Evolutionary conservation across 2,888 invertebrate species (phyloP).

Genomic region (Drosophila austrosaltans): DNA sequence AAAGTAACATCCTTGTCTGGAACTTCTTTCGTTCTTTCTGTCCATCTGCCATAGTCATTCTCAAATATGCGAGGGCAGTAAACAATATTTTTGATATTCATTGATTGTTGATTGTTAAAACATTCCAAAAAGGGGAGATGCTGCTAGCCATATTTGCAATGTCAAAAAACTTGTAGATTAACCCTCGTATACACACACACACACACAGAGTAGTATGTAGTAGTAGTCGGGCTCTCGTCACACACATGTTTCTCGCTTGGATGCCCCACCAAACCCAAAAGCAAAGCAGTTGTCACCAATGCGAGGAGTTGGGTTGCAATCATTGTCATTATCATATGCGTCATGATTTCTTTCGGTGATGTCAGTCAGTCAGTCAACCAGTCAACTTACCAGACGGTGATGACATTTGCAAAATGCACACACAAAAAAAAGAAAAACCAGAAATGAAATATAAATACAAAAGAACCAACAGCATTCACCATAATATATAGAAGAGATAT

Average conservation of each 20-base stretch:
- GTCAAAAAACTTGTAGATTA: neutral
- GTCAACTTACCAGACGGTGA: conserved; percentile 45
- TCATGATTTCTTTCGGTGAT: conserved; percentile 63
- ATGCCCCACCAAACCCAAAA: conserved; percentile 35
- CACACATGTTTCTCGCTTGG: conserved; percentile 64
- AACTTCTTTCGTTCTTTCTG: conserved; percentile 22
- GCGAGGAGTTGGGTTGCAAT: conserved; percentile 49
- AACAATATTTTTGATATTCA: neutral
- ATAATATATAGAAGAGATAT: too few relatives aligned
- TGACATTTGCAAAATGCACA: conserved; percentile 47
- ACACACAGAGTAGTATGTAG: conserved; percentile 15
- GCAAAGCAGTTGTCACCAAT: conserved; percentile 59
- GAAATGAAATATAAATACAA: neutral
- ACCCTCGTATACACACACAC: neutral
- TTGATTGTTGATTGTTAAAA: neutral
- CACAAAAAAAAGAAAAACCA: neutral
- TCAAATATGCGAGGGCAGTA: conserved; percentile 4
- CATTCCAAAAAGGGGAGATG: too few relatives aligned
- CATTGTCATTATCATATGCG: conserved; percentile 75
- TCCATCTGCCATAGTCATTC: conserved; percentile 49
- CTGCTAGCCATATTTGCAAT: too few relatives aligned
- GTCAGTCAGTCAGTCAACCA: conserved; percentile 33
- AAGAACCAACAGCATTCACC: too few relatives aligned
- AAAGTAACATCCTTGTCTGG: conserved; percentile 67
- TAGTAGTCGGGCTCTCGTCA: conserved; percentile 26